Evolutionary conservation across 2,797 vertebrate genomes (phyloP).

Genomic region (Luscinia megarhynchos): DNA sequence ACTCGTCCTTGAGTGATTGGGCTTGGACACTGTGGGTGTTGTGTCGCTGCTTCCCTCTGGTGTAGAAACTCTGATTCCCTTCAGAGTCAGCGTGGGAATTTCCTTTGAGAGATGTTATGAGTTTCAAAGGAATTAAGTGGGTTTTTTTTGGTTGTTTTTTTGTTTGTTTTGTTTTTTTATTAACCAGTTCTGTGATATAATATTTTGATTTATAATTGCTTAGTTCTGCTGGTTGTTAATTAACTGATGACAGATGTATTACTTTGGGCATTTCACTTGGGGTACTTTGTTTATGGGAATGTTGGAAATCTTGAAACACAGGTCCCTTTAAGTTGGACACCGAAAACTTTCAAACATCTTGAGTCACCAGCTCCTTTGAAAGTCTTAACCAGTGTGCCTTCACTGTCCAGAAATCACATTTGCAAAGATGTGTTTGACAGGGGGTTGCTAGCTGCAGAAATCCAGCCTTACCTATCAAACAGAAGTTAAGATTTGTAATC

Average conservation of each 20-base stretch:
- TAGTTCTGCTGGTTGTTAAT: background rate
- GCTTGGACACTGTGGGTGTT: accelerated
- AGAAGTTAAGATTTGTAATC: background rate
- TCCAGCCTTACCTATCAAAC: background rate
- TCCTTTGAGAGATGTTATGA: background rate
- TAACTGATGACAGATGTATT: background rate
- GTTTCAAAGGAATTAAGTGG: background rate
- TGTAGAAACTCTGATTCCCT: background rate
- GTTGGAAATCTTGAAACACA: background rate
- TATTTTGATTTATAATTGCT: background rate
- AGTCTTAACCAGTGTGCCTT: background rate
- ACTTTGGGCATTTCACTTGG: background rate
- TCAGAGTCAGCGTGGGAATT: background rate
- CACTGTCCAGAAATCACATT: background rate
- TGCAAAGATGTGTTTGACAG: background rate
- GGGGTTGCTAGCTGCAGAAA: background rate
- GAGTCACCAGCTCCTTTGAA: background rate
- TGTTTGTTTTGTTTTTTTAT: background rate
- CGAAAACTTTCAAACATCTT: background rate
- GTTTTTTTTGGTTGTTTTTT: background rate
- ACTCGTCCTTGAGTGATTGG: background rate
- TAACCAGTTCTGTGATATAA: background rate
- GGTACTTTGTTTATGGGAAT: background rate
- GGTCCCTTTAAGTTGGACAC: background rate
- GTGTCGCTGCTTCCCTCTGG: background rate